A percentile compares a stretch with the other conserved stretches of the same genome.
These are phyloP conservation scores for Platichthys flesus DNA, from an alignment of 2,113 vertebrate genomes.

Conservation along the genomic window DNA sequence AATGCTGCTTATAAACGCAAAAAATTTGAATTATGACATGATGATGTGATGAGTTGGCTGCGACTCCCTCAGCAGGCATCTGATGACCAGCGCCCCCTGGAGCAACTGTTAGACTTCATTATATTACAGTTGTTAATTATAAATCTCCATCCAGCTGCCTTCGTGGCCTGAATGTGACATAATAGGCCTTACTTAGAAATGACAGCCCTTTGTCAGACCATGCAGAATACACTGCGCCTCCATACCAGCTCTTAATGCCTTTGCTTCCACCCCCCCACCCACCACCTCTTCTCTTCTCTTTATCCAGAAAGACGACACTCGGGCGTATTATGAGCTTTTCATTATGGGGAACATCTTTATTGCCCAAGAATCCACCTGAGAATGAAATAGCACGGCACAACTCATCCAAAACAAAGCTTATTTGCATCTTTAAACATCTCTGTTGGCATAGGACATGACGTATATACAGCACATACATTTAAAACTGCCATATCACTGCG, in stretches of 20 bases:
- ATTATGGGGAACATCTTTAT: slow-evolving; percentile 95
- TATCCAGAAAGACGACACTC: slow-evolving; percentile 51
- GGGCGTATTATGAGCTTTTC: slow-evolving; percentile 74
- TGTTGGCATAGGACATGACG: slow-evolving; percentile 91
- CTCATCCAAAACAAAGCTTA: slow-evolving; percentile 89
- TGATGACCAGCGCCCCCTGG: slow-evolving; percentile 62
- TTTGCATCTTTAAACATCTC: slow-evolving; percentile 91
- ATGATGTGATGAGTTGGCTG: slow-evolving; percentile 38
- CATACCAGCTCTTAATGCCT: slow-evolving; percentile 39
- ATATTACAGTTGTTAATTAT: slow-evolving; percentile 69
- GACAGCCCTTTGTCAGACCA: slow-evolving; percentile 49
- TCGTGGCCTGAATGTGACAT: slow-evolving; percentile 58
- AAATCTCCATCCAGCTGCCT: slow-evolving; percentile 69
- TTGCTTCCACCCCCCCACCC: slow-evolving; percentile 9
- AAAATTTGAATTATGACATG: slow-evolving; percentile 17
- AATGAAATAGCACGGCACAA: slow-evolving; percentile 92
- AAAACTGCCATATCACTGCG: slow-evolving; percentile 88
- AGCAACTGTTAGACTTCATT: slow-evolving; percentile 63
- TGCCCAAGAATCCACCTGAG: slow-evolving; percentile 99
- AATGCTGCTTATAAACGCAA: neutral
- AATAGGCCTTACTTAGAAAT: slow-evolving; percentile 45
- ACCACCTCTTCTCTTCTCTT: slow-evolving; percentile 25
- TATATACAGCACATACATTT: slow-evolving; percentile 94
- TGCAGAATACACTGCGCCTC: slow-evolving; percentile 20
- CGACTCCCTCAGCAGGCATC: slow-evolving; percentile 48